phyloP scores from a whole-genome alignment of 1,140 invertebrate genomes.

The Ctenoplectra terminalis region DNA sequence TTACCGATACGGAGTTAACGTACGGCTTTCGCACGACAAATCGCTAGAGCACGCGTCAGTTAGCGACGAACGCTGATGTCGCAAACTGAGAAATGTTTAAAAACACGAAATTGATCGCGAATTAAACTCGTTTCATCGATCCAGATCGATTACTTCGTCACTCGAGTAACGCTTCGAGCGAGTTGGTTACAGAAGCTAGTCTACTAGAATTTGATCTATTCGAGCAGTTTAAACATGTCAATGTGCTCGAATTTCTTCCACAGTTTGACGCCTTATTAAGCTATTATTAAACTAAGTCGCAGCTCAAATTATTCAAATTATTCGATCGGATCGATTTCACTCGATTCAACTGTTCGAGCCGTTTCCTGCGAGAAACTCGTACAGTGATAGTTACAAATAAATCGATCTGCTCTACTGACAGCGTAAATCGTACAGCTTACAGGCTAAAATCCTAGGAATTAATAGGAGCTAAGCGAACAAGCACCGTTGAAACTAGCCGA shows the following conservation, averaged over 20 bases:
- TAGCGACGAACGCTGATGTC: not conserved
- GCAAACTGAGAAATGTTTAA: not conserved
- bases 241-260: slow-evolving; percentile 9
- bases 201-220: slow-evolving; percentile 7
- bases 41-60: not conserved
- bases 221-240: not conserved
- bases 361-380: not conserved
- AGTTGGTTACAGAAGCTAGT: slow-evolving; percentile 1
- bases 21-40: not conserved
- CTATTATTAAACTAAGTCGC: not conserved
- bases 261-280: not conserved
- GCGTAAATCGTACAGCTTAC: not conserved
- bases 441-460: not conserved
- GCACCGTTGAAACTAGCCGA: too few species aligned
- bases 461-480: not conserved
- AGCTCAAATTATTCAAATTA: slow-evolving; percentile 13
- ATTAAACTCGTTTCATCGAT: slow-evolving; percentile 11
- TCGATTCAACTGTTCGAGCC: not conserved
- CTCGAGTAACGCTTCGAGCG: not conserved
- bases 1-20: not conserved
- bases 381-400: not conserved
- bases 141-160: slow-evolving; percentile 15
- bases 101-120: not conserved
- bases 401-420: not conserved
- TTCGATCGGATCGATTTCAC: slow-evolving; percentile 5